Base-by-base conservation (phyloP, 1,140 invertebrate species). In the Caligus rogercresseyi region DNA sequence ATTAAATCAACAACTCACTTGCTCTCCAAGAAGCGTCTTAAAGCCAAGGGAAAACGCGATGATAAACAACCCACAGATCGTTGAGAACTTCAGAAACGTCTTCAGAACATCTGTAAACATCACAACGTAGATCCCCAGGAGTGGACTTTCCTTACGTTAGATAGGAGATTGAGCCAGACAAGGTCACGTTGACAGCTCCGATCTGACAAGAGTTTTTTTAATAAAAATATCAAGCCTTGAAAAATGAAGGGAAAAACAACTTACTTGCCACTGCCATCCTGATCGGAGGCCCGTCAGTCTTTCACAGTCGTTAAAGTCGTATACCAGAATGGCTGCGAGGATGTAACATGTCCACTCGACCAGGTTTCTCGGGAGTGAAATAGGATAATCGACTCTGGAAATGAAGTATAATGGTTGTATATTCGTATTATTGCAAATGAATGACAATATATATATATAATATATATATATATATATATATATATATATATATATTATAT, bases 101-200 rank as follows among this genome's bases (percentile, higher is more conserved):
- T 70, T 68, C 2, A 78, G 69, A 54, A 79, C 73, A 65, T 79
- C 75, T 0, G 75, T 74, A 65, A 79, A 78, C 78, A 79, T 79
- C 14, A 79, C 76, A 1, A 79, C 77, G 67, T 77, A 79, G 64
- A 79, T 78, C 26, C 78, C 78, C 63, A 79, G 74, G 31, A 70
- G 68, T 2, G 76, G 75, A 77, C 71, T 69, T 78, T 72, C 52
- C 71, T 63, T 53, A 74, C 68, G 64, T 77, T 75, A 58, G 78
- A 70, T 15, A 78, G 69, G 3, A 78, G 67, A 56, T 77, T 76
- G 57, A 78, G 70, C 76, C 77, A 79, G 72, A 72, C 53, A 76
- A 66, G 65, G 78, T 78, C 3, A 78, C 69, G 3, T 71, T 67
- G 0, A 75, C 64, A 1, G 76, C 71, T 52, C 75, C 77, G n/a